Percentiles rank a stretch among this genome's conserved stretches.
These are phyloP conservation scores for Troides aeacus DNA, from an alignment of 2,888 invertebrate species.

Conservation along the genomic window DNA sequence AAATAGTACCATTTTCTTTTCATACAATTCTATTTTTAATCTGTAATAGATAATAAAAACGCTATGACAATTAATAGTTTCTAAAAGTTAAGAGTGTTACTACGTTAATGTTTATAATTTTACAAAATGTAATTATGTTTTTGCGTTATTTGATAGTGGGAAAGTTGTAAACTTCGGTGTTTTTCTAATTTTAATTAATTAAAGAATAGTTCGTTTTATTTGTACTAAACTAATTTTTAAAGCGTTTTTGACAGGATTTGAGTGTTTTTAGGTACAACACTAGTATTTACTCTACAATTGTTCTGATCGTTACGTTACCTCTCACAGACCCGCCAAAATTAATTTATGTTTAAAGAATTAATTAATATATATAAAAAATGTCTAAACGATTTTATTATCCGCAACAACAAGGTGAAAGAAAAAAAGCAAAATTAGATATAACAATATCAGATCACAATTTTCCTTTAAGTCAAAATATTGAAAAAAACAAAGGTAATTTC, in stretches of 20 bases:
- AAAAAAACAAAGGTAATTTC: constrained; percentile 50
- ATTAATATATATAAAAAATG: constrained; percentile 45
- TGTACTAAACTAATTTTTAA: too few relatives aligned
- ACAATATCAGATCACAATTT: constrained; percentile 70
- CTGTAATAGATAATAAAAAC: background rate
- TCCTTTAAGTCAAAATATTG: constrained; percentile 66
- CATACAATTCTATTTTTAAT: background rate
- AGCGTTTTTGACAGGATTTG: too few relatives aligned
- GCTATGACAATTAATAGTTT: too few relatives aligned
- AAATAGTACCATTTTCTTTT: background rate
- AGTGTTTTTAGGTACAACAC: too few relatives aligned
- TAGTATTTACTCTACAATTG: background rate
- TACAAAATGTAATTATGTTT: too few relatives aligned
- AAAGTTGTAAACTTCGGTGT: too few relatives aligned
- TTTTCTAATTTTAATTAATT: too few relatives aligned
- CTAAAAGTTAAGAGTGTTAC: too few relatives aligned
- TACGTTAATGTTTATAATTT: too few relatives aligned
- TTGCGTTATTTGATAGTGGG: too few relatives aligned
- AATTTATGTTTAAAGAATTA: constrained; percentile 10
- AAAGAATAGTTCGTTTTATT: too few relatives aligned
- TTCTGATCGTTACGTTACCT: background rate
- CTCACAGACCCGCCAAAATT: constrained; percentile 27
- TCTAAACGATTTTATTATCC: constrained; percentile 60
- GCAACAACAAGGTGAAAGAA: constrained; percentile 61
- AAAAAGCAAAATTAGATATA: constrained; percentile 67